phyloP scores from a whole-genome alignment of 2,888 invertebrate genomes.

The Sclerodermus sp. region DNA sequence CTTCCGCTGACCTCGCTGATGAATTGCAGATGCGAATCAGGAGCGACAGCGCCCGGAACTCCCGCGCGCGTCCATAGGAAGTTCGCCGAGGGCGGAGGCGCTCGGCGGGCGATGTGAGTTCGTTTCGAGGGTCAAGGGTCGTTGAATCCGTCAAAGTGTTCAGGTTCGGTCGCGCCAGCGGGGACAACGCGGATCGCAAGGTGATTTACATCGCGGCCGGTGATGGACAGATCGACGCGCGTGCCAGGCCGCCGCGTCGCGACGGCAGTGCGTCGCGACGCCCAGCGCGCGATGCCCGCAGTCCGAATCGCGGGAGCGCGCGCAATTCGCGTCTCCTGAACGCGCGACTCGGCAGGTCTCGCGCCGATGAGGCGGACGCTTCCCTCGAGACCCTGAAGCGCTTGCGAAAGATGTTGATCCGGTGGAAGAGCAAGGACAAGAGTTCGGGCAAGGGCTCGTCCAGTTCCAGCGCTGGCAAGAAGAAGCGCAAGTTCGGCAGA shows the following conservation, averaged over 20 bases:
- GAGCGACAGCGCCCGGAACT: too few species aligned
- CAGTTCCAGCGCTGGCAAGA: conserved; percentile 66
- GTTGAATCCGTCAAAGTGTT: too few species aligned
- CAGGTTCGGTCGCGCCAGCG: neutral
- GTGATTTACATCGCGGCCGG: conserved; percentile 15
- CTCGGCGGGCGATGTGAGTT: too few species aligned
- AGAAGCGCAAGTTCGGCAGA: conserved; percentile 79
- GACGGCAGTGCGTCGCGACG: conserved; percentile 1
- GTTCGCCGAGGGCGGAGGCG: too few species aligned
- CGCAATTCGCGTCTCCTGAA: conserved; percentile 7
- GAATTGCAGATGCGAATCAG: too few species aligned
- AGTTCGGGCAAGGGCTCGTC: conserved; percentile 67
- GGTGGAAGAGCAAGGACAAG: conserved; percentile 86
- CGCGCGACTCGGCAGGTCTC: neutral
- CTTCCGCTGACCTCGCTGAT: too few species aligned
- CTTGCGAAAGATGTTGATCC: conserved; percentile 69
- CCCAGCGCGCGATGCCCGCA: conserved; percentile 12
- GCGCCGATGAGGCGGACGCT: conserved; percentile 10
- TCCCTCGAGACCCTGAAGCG: conserved; percentile 29
- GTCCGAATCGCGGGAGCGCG: conserved; percentile 13
- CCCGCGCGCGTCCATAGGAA: too few species aligned
- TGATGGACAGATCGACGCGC: conserved; percentile 22
- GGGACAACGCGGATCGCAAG: conserved; percentile 4
- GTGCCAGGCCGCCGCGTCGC: conserved; percentile 14
- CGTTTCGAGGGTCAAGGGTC: too few species aligned